Conservation (phyloP, 2,888 invertebrate species). For the Drosophila paranaensis region DNA sequence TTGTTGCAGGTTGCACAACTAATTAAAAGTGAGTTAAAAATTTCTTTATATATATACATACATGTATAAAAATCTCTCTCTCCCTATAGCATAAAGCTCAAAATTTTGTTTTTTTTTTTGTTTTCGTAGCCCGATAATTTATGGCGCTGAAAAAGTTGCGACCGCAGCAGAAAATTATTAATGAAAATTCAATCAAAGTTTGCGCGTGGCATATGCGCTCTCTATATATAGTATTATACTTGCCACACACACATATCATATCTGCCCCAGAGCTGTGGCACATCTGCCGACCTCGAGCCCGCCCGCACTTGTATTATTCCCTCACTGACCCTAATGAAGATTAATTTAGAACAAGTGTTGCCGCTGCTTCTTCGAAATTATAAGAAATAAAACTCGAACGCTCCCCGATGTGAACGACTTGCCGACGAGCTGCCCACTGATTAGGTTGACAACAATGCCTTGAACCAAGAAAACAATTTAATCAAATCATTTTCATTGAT, state of each 20-base stretch:
- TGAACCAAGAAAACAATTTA: constrained; percentile 47
- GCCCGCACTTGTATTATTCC: constrained; percentile 39
- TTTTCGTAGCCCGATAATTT: constrained; percentile 53
- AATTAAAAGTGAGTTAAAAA: constrained; percentile 71
- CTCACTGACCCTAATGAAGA: constrained; percentile 73
- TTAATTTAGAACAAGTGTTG: constrained; percentile 71
- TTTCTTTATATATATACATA: constrained; percentile 18
- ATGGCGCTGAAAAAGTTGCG: constrained; percentile 59
- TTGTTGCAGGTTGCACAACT: constrained; percentile 60
- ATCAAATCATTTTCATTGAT: constrained; percentile 51
- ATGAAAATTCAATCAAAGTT: constrained; percentile 77
- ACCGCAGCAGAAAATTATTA: constrained; percentile 66
- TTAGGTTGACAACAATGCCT: constrained; percentile 41
- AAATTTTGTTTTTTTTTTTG: constrained; percentile 18
- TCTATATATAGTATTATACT: constrained; percentile 21
- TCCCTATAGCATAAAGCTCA: constrained; percentile 4
- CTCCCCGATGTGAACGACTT: constrained; percentile 5
- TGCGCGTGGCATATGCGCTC: constrained; percentile 31
- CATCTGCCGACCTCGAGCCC: constrained; percentile 33
- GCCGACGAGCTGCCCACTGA: constrained; percentile 7
- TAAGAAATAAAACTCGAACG: constrained; percentile 22
- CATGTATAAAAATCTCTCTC: constrained; percentile 15
- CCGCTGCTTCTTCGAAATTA: constrained; percentile 16
- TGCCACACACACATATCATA: constrained; percentile 3
- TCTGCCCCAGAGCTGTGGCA: constrained; percentile 25